Evolutionary conservation across 1,140 invertebrate genomes (phyloP), one percentile per base, ranked within the genome.

Genomic region (Drosophila sproati): DNA sequence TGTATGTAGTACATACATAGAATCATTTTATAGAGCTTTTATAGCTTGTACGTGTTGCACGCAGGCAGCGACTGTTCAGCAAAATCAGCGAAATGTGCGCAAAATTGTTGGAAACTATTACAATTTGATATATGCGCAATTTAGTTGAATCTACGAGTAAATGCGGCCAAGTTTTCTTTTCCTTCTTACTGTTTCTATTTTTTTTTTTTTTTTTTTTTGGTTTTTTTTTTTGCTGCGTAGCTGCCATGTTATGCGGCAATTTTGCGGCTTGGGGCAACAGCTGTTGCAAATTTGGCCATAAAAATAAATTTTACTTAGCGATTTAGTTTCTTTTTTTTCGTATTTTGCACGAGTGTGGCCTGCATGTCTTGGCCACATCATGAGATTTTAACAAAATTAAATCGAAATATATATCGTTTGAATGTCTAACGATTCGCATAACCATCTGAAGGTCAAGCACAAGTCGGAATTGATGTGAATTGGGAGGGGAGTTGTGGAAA

Each of bases 121-220:
- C 77, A 78, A 78, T 78, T 78, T 78, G 77, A 78, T 78, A 78
- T 78, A 78, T 78, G 68, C 67, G 77, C 77, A 78, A 78, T 78
- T 78, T 78, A 73, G 77, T 76, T 76, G 77, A 78, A 78, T 78
- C 67, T 73, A 77, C 63, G 48, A 72, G 69, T 70, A 55, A 63
- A 45, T 73, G 71, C 64, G 57, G 59, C 63, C 70, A 77, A 73
- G 45, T 59, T 64, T 61, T 43, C 47, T 7, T 39, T 50, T 45
- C 32, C 20, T 32, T 31, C 12, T 12, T 28, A 5, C 29, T 4
- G 4, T n/a, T n/a, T 12, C 12, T 43, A 28, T 39, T 8, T 47
- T 32, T 31, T 2, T 57, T n/a, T 56, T 50, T 35, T 4, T 12
- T 43, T 52, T 47, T 32, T 68, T 39, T 52, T 7, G 8, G 34